Evolutionary conservation across 2,113 vertebrate genomes (phyloP), one percentile per base, ranked within the genome.

Genomic region (Erinaceus europaeus): DNA sequence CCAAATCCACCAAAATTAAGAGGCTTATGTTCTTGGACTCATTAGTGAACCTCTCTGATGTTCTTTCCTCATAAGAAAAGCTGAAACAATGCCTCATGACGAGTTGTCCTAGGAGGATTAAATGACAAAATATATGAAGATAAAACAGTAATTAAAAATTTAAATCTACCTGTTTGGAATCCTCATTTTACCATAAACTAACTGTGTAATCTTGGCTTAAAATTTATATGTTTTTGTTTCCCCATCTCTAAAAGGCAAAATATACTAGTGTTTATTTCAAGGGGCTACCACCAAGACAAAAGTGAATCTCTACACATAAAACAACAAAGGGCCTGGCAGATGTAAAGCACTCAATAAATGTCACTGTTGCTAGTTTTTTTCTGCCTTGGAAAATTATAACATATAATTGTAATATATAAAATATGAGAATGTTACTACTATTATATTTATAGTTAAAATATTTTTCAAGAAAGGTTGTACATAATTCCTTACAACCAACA

Each of bases 401-500:
- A n/a, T n/a, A n/a, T n/a, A n/a, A n/a, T n/a, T n/a, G n/a, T n/a
- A n/a, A n/a, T n/a, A n/a, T n/a, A n/a, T n/a, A n/a, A n/a, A n/a
- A n/a, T n/a, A n/a, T n/a, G n/a, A n/a, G n/a, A n/a, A n/a, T n/a
- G n/a, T 38, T 18, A 57, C 9, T 50, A 11, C 21, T 40, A 14
- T 36, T 44, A 48, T 64, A 46, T 53, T 25, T 29, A 50, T 77
- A 55, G 34, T 36, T 44, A 69, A 42, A 12, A 40, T 77, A 68
- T 17, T n/a, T 68, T 62, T 68, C 62, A 44, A 53, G 32, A 68
- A 80, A 36, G 6, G 52, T 6, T 57, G 2, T 55, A 69, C 11
- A 36, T 57, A 69, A 69, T 84, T 89, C 36, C 81, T 89, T 89
- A 68, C 1, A 87, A 21, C 17, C 44, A 65, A 74, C 52, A 81